Conservation (phyloP, 2,113 vertebrate species). For the Dryoscopus gambensis region DNA sequence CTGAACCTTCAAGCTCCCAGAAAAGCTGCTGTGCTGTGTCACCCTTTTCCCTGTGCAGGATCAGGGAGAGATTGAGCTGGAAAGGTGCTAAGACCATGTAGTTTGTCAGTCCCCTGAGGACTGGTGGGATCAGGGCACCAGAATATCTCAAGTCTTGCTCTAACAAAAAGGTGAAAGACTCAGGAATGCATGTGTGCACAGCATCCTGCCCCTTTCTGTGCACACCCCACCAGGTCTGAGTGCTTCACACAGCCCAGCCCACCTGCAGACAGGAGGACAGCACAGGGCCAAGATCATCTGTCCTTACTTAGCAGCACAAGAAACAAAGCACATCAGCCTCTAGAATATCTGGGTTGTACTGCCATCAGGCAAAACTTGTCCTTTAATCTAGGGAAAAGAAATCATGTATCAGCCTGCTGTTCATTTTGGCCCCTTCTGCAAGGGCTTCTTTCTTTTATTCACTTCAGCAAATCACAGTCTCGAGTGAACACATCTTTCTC, state of each 20-base stretch:
- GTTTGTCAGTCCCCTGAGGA: background rate
- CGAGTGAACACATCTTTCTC: background rate
- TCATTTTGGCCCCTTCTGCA: background rate
- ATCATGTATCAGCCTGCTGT: background rate
- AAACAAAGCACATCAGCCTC: background rate
- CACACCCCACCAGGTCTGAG: background rate
- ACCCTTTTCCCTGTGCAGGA: background rate
- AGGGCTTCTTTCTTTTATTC: background rate
- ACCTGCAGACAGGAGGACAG: background rate
- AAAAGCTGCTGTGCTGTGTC: background rate
- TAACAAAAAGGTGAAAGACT: background rate
- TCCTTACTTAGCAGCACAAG: background rate
- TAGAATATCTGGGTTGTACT: background rate
- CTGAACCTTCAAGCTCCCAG: background rate
- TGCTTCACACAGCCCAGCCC: background rate
- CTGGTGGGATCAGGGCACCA: background rate
- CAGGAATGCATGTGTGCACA: background rate
- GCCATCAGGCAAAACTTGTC: background rate
- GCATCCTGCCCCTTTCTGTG: background rate
- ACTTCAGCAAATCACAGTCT: background rate
- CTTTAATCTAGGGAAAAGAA: background rate
- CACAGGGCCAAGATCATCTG: background rate
- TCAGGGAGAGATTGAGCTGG: background rate
- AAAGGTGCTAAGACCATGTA: background rate
- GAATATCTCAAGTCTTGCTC: background rate